phyloP scores from a whole-genome alignment of 1,140 invertebrate genomes.

The Drosophila saltans region DNA sequence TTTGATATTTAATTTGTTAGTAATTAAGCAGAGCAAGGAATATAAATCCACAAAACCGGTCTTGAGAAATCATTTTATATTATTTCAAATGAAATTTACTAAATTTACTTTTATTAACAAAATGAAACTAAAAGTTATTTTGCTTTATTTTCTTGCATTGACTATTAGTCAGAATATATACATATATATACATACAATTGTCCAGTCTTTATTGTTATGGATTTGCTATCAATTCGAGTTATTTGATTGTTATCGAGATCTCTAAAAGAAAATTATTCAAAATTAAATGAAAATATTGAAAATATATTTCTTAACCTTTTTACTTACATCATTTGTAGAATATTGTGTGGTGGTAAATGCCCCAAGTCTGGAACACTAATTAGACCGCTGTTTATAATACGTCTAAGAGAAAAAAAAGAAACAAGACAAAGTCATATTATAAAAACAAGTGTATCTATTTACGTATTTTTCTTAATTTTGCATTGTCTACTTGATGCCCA shows the following conservation, averaged over 20 bases:
- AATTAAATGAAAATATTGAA: too few relatives aligned
- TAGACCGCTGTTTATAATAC: slow-evolving; percentile 85
- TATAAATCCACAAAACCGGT: too few relatives aligned
- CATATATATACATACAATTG: slow-evolving; percentile 84
- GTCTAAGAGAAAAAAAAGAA: slow-evolving; percentile 72
- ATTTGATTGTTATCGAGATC: slow-evolving; percentile 86
- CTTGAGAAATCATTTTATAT: too few relatives aligned
- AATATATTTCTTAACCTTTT: not conserved
- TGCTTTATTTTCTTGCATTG: too few relatives aligned
- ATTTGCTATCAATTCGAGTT: slow-evolving; percentile 83
- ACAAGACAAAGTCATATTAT: too few relatives aligned
- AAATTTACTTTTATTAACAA: too few relatives aligned
- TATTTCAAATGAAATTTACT: too few relatives aligned
- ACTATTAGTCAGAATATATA: too few relatives aligned
- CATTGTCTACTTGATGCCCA: not conserved
- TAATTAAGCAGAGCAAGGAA: too few relatives aligned
- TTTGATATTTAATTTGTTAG: too few relatives aligned
- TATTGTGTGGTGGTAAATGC: slow-evolving; percentile 83
- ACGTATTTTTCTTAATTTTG: not conserved
- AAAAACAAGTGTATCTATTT: slow-evolving; percentile 3
- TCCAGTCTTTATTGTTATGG: slow-evolving; percentile 84
- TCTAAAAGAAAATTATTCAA: slow-evolving; percentile 59
- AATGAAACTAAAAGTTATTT: too few relatives aligned
- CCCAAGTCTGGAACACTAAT: slow-evolving; percentile 84
- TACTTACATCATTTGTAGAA: slow-evolving; percentile 86